Percentiles rank a stretch among this genome's conserved stretches.
Conservation (phyloP, 2,113 vertebrate species). For the Atlantisia rogersi region DNA sequence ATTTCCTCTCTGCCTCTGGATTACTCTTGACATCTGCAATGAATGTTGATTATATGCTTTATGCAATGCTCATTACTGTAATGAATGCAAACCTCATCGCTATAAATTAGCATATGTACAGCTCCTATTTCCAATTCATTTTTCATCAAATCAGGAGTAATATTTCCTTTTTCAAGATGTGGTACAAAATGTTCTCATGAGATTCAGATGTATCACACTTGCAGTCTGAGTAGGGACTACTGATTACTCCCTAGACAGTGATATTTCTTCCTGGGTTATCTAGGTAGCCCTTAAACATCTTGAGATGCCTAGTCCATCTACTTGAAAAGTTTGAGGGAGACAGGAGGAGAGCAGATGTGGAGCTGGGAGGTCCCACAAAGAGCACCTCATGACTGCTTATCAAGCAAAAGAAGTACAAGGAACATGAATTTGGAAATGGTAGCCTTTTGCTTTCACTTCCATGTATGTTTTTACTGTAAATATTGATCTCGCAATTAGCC, state of each 20-base stretch:
- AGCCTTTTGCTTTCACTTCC: slow-evolving; percentile 16
- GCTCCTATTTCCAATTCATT: neutral
- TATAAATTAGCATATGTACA: slow-evolving; percentile 9
- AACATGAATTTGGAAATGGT: neutral
- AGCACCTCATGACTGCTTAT: slow-evolving; percentile 4
- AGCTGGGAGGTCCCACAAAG: neutral
- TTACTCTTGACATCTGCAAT: slow-evolving; percentile 37
- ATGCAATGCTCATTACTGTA: slow-evolving; percentile 27
- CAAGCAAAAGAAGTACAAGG: slow-evolving; percentile 41
- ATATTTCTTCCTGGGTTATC: neutral
- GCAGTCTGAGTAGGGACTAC: neutral
- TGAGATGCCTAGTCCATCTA: neutral
- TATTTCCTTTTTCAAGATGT: slow-evolving; percentile 6
- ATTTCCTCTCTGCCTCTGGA: slow-evolving; percentile 15
- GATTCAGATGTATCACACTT: neutral
- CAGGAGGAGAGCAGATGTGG: neutral
- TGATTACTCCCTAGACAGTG: neutral
- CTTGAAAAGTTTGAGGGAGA: neutral
- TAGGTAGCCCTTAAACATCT: neutral
- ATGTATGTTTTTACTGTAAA: slow-evolving; percentile 20
- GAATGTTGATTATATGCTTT: slow-evolving; percentile 7
- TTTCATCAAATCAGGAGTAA: slow-evolving; percentile 37
- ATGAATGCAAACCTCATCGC: slow-evolving; percentile 40
- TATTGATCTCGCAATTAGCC: neutral
- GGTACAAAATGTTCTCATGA: slow-evolving; percentile 9